Conservation (phyloP, 2,113 vertebrate genomes). For the Pterocles orientalis region DNA sequence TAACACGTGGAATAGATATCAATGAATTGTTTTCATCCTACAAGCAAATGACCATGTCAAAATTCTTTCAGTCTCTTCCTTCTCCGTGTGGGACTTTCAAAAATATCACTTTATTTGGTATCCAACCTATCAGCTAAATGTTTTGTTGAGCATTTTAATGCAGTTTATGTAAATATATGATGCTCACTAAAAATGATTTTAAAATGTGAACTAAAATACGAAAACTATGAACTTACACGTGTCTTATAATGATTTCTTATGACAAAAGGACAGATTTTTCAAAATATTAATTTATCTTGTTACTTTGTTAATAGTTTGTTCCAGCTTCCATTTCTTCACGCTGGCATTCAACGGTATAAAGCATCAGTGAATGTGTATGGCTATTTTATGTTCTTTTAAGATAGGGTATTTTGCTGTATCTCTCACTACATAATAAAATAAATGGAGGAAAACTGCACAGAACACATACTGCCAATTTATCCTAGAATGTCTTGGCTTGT, state of each 20-base stretch:
- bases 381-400: conserved; percentile 2
- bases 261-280: neutral
- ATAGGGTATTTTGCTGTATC: conserved; percentile 43
- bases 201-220: neutral
- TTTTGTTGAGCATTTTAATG: neutral
- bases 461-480: conserved; percentile 28
- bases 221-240: neutral
- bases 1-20: conserved; percentile 54
- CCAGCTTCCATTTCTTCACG: neutral
- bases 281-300: neutral
- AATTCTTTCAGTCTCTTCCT: neutral
- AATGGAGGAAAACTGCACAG: conserved; percentile 32
- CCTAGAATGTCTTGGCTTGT: conserved; percentile 52
- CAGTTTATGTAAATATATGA: neutral
- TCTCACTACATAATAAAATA: conserved; percentile 61
- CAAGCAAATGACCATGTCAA: neutral
- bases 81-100: neutral
- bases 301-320: neutral
- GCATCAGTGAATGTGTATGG: neutral
- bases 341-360: neutral
- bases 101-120: neutral
- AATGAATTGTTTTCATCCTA: conserved; percentile 34
- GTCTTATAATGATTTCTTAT: neutral
- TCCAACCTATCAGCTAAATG: neutral
- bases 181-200: neutral